Evolutionary conservation across 30 jellyfish, hydroid and myxozoan species (phyloP).

Genomic region (Clytia hemisphaerica): DNA sequence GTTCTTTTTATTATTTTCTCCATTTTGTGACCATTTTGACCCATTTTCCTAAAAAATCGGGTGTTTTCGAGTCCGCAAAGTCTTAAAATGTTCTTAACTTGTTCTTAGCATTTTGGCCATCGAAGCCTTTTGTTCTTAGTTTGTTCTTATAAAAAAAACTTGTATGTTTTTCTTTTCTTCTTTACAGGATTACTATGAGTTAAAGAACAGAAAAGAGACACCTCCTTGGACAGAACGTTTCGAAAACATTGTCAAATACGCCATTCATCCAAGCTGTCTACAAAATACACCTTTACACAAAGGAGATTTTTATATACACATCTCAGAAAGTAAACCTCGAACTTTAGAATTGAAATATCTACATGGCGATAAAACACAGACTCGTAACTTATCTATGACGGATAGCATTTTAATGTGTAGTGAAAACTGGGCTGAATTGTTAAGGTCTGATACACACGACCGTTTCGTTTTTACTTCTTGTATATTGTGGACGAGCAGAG

Average conservation of each 20-base stretch:
- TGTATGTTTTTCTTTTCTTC: background rate
- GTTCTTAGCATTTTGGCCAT: too few relatives aligned
- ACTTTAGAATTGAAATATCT: constrained; percentile 52
- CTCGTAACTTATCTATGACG: constrained; percentile 46
- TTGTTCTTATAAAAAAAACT: too few relatives aligned
- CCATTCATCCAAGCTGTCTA: constrained; percentile 67
- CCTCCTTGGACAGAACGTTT: constrained; percentile 54
- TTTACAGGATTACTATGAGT: constrained; percentile 48
- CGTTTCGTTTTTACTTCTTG: constrained; percentile 64
- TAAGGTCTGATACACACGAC: constrained; percentile 51
- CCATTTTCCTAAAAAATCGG: too few relatives aligned
- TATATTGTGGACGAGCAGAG: constrained; percentile 43
- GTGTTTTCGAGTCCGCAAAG: too few relatives aligned
- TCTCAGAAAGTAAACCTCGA: constrained; percentile 63
- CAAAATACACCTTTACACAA: constrained; percentile 43
- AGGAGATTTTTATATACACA: constrained; percentile 78
- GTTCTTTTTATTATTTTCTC: too few relatives aligned
- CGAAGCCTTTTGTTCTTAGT: too few relatives aligned
- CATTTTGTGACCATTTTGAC: too few relatives aligned
- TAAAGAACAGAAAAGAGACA: constrained; percentile 24
- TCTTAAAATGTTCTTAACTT: too few relatives aligned
- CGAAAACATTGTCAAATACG: constrained; percentile 55
- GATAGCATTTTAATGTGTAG: constrained; percentile 68
- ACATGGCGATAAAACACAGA: constrained; percentile 47
- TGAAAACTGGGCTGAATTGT: constrained; percentile 84